A percentile compares a stretch with the other conserved stretches of the same genome.
These are phyloP conservation scores for Limnodromus scolopaceus DNA, from an alignment of 2,797 vertebrate species.

Conservation along the genomic window DNA sequence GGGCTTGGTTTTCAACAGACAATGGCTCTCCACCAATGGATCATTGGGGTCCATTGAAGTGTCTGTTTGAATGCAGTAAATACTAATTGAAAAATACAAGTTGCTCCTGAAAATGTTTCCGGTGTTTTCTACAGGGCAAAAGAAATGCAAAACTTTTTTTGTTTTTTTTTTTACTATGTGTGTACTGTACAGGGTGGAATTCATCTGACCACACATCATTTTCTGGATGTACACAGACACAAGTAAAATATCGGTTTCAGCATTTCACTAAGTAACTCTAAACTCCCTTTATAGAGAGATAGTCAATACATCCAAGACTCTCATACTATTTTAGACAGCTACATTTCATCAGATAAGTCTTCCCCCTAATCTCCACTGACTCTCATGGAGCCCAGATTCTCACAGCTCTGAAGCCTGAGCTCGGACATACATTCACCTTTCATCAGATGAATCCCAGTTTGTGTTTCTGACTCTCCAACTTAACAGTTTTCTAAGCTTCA, in stretches of 20 bases:
- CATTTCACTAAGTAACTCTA: neutral
- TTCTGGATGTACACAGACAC: neutral
- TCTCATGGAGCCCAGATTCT: neutral
- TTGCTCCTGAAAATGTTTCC: neutral
- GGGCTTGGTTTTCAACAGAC: neutral
- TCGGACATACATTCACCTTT: neutral
- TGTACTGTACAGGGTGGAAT: neutral
- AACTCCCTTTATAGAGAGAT: neutral
- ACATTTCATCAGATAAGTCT: neutral
- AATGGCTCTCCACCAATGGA: fast-evolving
- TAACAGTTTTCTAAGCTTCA: neutral
- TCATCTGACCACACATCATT: neutral
- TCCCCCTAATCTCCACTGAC: neutral
- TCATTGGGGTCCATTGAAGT: neutral
- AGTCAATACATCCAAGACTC: slow-evolving; percentile 1
- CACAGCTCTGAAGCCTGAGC: neutral
- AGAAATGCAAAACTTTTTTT: neutral
- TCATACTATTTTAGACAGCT: neutral
- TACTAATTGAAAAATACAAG: neutral
- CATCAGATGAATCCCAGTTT: neutral
- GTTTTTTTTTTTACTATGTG: neutral
- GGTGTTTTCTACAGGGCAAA: neutral
- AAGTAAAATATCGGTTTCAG: neutral
- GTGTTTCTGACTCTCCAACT: neutral
- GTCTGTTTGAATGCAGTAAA: neutral